These are phyloP conservation scores for Spinus olivaceus DNA, from an alignment of 2,797 vertebrate genomes.

Conservation along the genomic window DNA sequence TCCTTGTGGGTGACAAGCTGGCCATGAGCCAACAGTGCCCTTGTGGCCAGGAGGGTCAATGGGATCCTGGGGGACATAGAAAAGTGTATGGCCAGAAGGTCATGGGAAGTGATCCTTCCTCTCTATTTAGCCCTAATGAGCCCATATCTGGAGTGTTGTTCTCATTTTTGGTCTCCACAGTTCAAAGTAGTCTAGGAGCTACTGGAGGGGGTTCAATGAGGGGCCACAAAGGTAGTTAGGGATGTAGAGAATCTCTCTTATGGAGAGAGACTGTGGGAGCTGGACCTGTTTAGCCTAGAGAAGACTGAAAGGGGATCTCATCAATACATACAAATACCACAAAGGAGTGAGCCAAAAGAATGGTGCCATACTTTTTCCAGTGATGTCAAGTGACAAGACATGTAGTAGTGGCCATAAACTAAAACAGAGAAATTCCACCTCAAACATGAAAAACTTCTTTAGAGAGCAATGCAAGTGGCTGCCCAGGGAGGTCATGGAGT, in stretches of 20 bases:
- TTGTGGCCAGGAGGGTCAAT: neutral
- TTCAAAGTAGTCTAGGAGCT: neutral
- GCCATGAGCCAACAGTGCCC: no score
- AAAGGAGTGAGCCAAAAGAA: neutral
- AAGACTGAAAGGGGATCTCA: neutral
- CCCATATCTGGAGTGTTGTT: neutral
- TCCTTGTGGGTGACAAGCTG: neutral
- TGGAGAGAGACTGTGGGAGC: neutral
- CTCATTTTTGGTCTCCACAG: neutral
- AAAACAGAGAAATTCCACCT: neutral
- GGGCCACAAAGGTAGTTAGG: neutral
- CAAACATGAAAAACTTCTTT: neutral
- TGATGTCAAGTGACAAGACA: neutral
- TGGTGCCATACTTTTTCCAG: neutral
- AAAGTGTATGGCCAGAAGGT: neutral
- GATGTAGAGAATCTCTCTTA: neutral
- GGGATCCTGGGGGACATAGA: rapidly evolving
- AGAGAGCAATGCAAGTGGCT: neutral
- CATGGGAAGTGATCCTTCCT: neutral
- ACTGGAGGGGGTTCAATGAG: neutral
- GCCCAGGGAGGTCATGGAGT: no score
- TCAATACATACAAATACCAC: neutral
- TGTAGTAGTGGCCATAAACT: neutral
- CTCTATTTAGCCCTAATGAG: neutral
- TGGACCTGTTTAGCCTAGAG: neutral